Percentiles rank a stretch among this genome's conserved stretches.
phyloP scores from a whole-genome alignment of 1,140 invertebrate genomes.

The Drosophila equinoxialis region DNA sequence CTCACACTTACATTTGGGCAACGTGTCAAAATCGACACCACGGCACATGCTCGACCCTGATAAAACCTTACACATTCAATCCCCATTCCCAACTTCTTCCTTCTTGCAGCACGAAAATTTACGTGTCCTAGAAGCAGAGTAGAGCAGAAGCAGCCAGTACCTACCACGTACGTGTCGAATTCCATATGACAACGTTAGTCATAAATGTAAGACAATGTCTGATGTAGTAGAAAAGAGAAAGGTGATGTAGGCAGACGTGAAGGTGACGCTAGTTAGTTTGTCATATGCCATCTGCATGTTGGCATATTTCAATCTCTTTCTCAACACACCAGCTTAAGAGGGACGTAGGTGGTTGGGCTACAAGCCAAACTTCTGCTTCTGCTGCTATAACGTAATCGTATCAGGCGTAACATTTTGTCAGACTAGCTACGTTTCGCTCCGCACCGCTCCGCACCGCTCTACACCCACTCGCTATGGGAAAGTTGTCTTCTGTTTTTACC shows the following conservation, averaged over 20 bases:
- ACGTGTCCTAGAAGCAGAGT: slow-evolving; percentile 44
- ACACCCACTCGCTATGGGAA: not conserved
- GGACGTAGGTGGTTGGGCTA: too few relatives aligned
- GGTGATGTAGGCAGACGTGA: slow-evolving; percentile 17
- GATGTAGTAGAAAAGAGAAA: not conserved
- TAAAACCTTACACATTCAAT: slow-evolving; percentile 4
- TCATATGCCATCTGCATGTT: slow-evolving; percentile 66
- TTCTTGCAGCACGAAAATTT: slow-evolving; percentile 9
- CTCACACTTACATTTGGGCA: slow-evolving; percentile 5
- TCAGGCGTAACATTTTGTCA: slow-evolving; percentile 59
- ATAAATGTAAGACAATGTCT: slow-evolving; percentile 77
- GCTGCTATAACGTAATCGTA: slow-evolving; percentile 62
- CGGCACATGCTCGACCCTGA: slow-evolving; percentile 20
- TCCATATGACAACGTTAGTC: slow-evolving; percentile 72
- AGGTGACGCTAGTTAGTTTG: slow-evolving; percentile 52
- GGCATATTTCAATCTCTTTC: slow-evolving; percentile 49
- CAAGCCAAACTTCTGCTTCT: slow-evolving; percentile 44
- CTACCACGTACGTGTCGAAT: slow-evolving; percentile 67
- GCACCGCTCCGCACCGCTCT: not conserved
- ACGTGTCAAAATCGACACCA: slow-evolving; percentile 57
- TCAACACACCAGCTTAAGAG: not conserved
- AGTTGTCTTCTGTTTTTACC: slow-evolving; percentile 47
- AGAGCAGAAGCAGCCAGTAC: slow-evolving; percentile 23
- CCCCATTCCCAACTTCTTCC: slow-evolving; percentile 14
- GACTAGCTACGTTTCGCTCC: not conserved